Evolutionary conservation across 2,888 invertebrate species (phyloP), one percentile per base, ranked within the genome.

Genomic region (Microctonus brassicae): DNA sequence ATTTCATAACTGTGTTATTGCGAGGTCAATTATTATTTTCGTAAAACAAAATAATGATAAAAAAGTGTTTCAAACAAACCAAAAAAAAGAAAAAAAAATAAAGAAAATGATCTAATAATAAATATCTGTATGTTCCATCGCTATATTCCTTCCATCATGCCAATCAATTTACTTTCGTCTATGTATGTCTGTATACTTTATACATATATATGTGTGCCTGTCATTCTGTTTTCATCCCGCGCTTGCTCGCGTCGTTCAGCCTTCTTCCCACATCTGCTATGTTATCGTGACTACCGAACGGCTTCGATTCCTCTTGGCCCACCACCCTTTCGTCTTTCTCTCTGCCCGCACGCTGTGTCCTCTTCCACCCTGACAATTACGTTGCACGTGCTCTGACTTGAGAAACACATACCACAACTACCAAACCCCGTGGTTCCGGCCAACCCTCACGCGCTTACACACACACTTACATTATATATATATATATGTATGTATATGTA

Each of bases 361-460:
- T 62, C 53, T 69, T 74, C 84, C 84, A 79, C 83, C 84, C 82
- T 84, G 81, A 81, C 86, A 87, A 87, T 87, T 87, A 87, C 86
- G 86, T 77, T 71, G 86, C 83, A 82, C 87, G 87, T 87, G 87
- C 84, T 80, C 77, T 78, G 87, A 87, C 85, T 87, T 74, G 80
- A 77, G 82, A 85, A 86, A 82, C 82, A 75, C 78, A 81, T 78
- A 82, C 83, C 82, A 79, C 81, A 82, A 82, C 82, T 77, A 82
- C 77, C 74, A 64, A 67, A 67, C 70, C 66, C 73, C 75, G 67
- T 36, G 36, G 53, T 33, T 42, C 62, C 60, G 20, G 73, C 42
- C 60, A 64, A 73, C 58, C 64, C 70, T 73, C 70, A 61, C 7
- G 47, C 57, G 36, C 33, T 34, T 7, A 33, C 58, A 13, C 26